Base-by-base conservation (phyloP, 2,113 vertebrate species). In the Gorsachius goisagi region DNA sequence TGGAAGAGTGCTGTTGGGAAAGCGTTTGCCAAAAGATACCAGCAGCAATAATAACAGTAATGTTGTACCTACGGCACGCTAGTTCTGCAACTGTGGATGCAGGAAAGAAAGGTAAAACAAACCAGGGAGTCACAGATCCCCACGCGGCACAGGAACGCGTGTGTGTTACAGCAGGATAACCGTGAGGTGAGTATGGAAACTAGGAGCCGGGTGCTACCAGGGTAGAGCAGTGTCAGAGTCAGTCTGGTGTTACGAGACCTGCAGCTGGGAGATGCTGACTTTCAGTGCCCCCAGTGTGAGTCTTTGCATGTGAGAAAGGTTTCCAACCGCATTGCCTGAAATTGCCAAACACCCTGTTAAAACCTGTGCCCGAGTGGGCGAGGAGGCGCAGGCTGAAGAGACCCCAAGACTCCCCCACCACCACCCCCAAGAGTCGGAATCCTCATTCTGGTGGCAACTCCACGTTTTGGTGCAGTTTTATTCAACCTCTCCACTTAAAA, bases 231-330 rank as follows among this genome's bases (percentile, higher is more conserved):
- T 80, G 80, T 62, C 32, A 53, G 30, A 60, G 45, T 37, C 11
- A 6, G 3, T 30, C 32, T 35, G 32, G 21, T 24, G 8, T 19
- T 14, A 14, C 39, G 6, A 82, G 24, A 62, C 27, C 14, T 47
- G 33, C 1, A 33, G 4, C 4, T 1, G 7, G n/a, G 19, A 58
- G 39, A 49, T 0, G 1, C 9, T 30, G 18, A 1, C 8, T 33
- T 69, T 37, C 77, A 68, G 12, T 20, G 45, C 3, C 59, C 21
- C 18, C 37, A 56, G 16, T 11, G 20, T 0, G 1, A 27, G 4
- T 14, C 21, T 7, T 16, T 27, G 28, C 6, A 20, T 5, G 52
- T 2, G 24, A 27, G 56, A 37, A 10, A 24, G 22, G 33, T 28
- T 62, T 71, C 53, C 30, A 52, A 4, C 6, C 3, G 5, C 16